Base-by-base conservation (phyloP, 1,140 invertebrate genomes). In the Stegodyphus dumicola region DNA sequence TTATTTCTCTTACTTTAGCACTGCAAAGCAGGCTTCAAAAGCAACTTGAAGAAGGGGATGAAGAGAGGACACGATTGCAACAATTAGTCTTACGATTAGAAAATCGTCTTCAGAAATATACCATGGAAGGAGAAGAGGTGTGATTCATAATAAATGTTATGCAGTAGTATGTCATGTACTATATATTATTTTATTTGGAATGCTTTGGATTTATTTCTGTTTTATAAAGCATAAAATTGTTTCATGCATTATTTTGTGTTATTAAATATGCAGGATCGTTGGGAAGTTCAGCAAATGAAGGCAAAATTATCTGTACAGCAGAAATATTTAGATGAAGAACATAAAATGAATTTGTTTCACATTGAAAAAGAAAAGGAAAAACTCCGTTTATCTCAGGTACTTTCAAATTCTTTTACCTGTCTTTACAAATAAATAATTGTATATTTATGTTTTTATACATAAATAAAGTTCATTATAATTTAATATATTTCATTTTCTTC, bases 91-190 rank as follows among this genome's bases (percentile, higher is more conserved):
- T 87, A 5, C 69, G 79, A 77, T 60, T 87, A 56, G 86, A 87
- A n/a, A 79, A 17, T 48, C 65, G 86, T 18, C 66, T 87, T 13
- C 78, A 87, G 49, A 69, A 83, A 33, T 54, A 65, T n/a, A 64
- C 86, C 13, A 77, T 52, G 6, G 86, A 87, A 77, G 74, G 65
- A 13, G 86, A 87, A 83, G 86, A 87, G 56, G 86, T 87, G 49
- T 33, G 49, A 33, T 33, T 33, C 33, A 1, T 33, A 33, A 33
- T 33, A 33, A 33, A 33, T 3, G 33, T 33, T 33, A 33, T 33
- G 33, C 33, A 33, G 33, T 3, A 33, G 33, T 33, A 33, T 33
- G 3, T 33, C 33, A 33, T 33, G 33, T 33, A 33, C 33, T 33
- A 33, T 3, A 33, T 33, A 1, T 33, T 33, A 33, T 33, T 33